These are phyloP conservation scores for Andrena minutula DNA, from an alignment of 2,888 invertebrate species.

Conservation along the genomic window DNA sequence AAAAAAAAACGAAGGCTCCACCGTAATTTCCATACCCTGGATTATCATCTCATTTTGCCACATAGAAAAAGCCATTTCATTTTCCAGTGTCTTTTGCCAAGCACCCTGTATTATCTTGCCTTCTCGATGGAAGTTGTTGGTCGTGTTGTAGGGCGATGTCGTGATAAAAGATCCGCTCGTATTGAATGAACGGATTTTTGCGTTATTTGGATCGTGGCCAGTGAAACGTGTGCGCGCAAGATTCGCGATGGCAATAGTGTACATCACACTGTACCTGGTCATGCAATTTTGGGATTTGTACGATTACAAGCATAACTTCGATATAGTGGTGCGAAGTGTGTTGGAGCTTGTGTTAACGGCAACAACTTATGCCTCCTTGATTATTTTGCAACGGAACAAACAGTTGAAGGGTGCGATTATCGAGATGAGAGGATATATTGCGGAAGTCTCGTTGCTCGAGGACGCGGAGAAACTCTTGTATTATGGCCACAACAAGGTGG, in stretches of 20 bases:
- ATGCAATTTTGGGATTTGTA: neutral
- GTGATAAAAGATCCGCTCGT: neutral
- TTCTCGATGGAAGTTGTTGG: too few relatives aligned
- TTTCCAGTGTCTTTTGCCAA: neutral
- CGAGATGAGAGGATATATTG: neutral
- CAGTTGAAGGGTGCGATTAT: neutral
- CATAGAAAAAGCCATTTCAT: too few relatives aligned
- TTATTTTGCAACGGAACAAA: neutral
- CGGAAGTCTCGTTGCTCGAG: neutral
- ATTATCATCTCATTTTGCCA: too few relatives aligned
- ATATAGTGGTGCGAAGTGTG: neutral
- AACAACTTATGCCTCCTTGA: neutral
- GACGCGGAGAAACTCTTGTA: neutral
- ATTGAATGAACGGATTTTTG: neutral
- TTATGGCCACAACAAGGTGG: neutral
- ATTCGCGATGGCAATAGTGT: neutral
- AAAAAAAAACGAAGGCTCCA: too few relatives aligned
- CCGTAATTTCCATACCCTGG: too few relatives aligned
- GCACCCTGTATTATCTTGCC: neutral
- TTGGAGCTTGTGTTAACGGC: neutral
- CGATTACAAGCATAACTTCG: neutral
- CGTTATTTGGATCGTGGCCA: neutral
- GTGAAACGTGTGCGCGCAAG: neutral
- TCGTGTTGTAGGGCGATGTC: neutral
- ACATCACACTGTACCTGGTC: neutral